phyloP scores from a whole-genome alignment of 2,113 vertebrate species.

The Ptyas mucosa region DNA sequence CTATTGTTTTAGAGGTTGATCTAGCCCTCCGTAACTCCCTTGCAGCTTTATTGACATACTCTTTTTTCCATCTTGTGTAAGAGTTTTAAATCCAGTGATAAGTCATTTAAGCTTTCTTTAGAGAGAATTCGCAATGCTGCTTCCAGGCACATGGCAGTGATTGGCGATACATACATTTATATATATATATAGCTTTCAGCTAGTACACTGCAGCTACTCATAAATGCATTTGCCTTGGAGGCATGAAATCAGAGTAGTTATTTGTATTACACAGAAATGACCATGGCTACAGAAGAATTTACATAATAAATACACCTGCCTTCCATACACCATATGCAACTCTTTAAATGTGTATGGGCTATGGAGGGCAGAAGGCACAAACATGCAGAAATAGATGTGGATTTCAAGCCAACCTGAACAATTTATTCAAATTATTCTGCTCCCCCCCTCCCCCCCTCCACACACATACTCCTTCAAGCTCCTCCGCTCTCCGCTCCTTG shows the following conservation, averaged over 20 bases:
- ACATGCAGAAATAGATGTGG: constrained; percentile 39
- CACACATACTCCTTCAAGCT: neutral
- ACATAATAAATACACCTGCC: constrained; percentile 30
- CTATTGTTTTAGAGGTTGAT: constrained; percentile 50
- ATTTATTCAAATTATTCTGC: neutral
- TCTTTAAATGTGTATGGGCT: neutral
- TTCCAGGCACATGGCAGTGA: constrained; percentile 53
- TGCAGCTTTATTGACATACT: constrained; percentile 64
- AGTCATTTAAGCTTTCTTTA: constrained; percentile 57
- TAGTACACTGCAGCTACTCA: constrained; percentile 35
- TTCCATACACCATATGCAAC: constrained; percentile 19
- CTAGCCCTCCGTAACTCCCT: constrained; percentile 51
- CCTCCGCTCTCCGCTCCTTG: neutral
- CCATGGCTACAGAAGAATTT: constrained; percentile 49
- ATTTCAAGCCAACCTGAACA: constrained; percentile 32
- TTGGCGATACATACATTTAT: constrained; percentile 42
- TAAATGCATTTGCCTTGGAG: constrained; percentile 54
- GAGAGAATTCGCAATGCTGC: constrained; percentile 55
- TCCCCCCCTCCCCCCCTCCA: too few species aligned
- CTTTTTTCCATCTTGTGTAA: constrained; percentile 52
- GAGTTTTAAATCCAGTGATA: constrained; percentile 55
- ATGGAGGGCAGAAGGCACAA: neutral
- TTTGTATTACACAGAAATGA: constrained; percentile 50
- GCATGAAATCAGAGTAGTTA: constrained; percentile 53
- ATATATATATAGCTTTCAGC: constrained; percentile 39